phyloP scores from a whole-genome alignment of 2,888 invertebrate species.

The Cerceris rybyensis region DNA sequence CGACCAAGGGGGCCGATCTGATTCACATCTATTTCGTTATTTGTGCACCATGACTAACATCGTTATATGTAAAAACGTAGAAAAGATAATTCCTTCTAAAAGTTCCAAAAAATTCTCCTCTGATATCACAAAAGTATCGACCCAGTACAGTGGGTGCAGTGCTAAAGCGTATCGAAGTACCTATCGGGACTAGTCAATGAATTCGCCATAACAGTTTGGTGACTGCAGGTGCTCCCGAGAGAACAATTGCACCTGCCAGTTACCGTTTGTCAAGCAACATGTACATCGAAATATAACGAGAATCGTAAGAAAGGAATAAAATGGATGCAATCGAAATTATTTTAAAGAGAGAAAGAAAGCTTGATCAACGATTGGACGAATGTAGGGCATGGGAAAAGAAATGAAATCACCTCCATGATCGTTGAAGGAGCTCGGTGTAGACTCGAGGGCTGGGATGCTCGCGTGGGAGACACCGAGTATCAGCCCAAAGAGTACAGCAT shows the following conservation, averaged over 20 bases:
- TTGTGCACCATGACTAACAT: slow-evolving; percentile 42
- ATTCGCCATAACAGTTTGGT: slow-evolving; percentile 68
- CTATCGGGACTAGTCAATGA: slow-evolving; percentile 54
- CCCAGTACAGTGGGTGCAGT: slow-evolving; percentile 29
- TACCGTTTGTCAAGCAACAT: slow-evolving; percentile 1
- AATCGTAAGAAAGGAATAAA: not conserved
- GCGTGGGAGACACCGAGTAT: slow-evolving; percentile 76
- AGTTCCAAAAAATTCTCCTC: not conserved
- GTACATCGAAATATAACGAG: not conserved
- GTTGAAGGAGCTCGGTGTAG: slow-evolving; percentile 78
- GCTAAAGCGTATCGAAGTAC: slow-evolving; percentile 26
- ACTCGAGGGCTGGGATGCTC: slow-evolving; percentile 70
- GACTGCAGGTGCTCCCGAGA: slow-evolving; percentile 64
- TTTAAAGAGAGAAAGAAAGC: not conserved
- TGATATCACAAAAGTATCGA: slow-evolving; percentile 24
- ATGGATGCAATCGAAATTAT: not conserved
- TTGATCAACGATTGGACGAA: slow-evolving; percentile 34
- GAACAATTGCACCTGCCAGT: slow-evolving; percentile 54
- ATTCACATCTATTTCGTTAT: slow-evolving; percentile 58
- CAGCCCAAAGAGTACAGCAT: slow-evolving; percentile 75
- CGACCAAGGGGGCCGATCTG: slow-evolving; percentile 27
- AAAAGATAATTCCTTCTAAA: slow-evolving; percentile 14
- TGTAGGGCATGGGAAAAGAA: slow-evolving; percentile 64
- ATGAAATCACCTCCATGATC: slow-evolving; percentile 80
- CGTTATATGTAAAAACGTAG: slow-evolving; percentile 25